Evolutionary conservation across 2,797 vertebrate genomes (phyloP), one percentile per base, ranked within the genome.

Genomic region (Sorex maritimensis): DNA sequence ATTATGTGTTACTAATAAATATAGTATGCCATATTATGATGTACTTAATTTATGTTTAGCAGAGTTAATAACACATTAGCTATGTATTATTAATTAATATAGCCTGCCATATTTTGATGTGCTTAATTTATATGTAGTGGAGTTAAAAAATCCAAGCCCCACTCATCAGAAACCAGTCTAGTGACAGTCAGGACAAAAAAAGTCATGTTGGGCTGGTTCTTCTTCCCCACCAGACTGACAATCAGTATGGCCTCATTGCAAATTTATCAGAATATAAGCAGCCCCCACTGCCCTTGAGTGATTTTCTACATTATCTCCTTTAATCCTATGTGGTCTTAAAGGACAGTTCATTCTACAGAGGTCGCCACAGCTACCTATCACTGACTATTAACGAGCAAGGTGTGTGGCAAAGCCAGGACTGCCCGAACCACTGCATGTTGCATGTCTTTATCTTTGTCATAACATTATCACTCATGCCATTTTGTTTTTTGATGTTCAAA

Each of bases 401-500:
- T n/a, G 13, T n/a, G 13, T 80, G 73, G 41, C 65, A 67, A 80
- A 61, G 65, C 5, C 38, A 63, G 38, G 83, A 12, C 58, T 15
- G 34, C 30, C 28, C 67, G 49, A 41, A 61, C 49, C 44, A n/a
- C 0, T 14, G 44, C 13, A 0, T 34, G 30, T 26, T 17, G 44
- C 13, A 0, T 34, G 30, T 30, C 85, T 72, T 90, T 82, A 28
- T 72, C 41, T 46, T 55, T 26, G 14, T 81, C 34, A 71, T 49
- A 38, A 30, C 44, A 19, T 46, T 58, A 68, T 77, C 65, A 46
- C n/a, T 30, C 6, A 2, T 44, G 28, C n/a, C 58, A 49, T 49
- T 26, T 52, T 44, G 41, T 52, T 52, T 91, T 91, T 71, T 90
- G 74, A 79, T 87, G n/a, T 90, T 88, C 86, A 93, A 63, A 88